Base-by-base conservation (phyloP, 2,113 vertebrate species). In the Nothoprocta pentlandii region DNA sequence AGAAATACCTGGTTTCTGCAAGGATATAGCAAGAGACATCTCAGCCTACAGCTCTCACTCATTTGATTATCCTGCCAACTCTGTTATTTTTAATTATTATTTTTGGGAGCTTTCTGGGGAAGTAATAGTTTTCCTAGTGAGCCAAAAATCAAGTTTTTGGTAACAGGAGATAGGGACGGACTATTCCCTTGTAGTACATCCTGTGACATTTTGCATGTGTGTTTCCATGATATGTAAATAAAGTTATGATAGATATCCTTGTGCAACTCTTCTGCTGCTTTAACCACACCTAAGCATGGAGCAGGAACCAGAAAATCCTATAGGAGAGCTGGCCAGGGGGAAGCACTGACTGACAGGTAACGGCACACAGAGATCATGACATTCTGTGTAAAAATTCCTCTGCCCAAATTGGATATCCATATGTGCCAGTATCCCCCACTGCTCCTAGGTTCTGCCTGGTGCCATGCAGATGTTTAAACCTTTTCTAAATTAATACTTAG, bases 201-300 rank as follows among this genome's bases (percentile, higher is more conserved):
- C 90, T 77, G 70, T 93, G 90, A 94, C 30, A 79, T 91, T 70
- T 95, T 97, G 97, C 97, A 97, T 98, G 97, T 90, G 85, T 91
- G 68, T 87, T 95, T 94, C 87, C 41, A 70, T 62, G 39, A 92
- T 86, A 86, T 98, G 97, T 98, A 96, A 98, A 98, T 98, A 98
- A 98, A 98, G 90, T 89, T 79, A 87, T 16, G 28, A 92, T 95
- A 76, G 87, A 90, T 93, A 64, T 30, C 54, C 95, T 87, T 73
- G 80, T 92, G 88, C 32, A 74, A 67, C 49, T 83, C 89, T 80
- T 84, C 64, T 88, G 67, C 66, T 92, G 74, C 73, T 79, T 92
- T 76, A 61, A 62, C 39, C 77, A 56, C 49, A 79, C 76, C 58
- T 56, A 67, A 85, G 25, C 62, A 81, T 86, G 70, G 47, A 80